phyloP scores from a whole-genome alignment of 2,113 vertebrate genomes.

The Hippopotamus amphibius region DNA sequence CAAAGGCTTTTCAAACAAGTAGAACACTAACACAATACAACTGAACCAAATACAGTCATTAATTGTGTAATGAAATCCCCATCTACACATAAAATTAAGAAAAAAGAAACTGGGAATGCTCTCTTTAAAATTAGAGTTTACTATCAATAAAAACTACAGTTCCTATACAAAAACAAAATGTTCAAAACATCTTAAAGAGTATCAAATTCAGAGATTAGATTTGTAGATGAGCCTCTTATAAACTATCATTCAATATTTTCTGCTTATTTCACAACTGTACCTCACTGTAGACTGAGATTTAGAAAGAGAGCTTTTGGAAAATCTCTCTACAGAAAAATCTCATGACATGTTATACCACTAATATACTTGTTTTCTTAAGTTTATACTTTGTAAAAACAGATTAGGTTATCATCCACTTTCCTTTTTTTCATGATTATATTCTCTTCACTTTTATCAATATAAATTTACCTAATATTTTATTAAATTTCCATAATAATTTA shows the following conservation, averaged over 20 bases:
- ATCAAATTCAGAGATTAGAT: slow-evolving; percentile 21
- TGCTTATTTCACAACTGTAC: slow-evolving; percentile 19
- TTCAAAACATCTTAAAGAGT: slow-evolving; percentile 51
- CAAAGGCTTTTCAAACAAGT: slow-evolving; percentile 56
- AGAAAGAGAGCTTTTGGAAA: background rate
- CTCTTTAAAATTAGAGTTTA: slow-evolving; percentile 25
- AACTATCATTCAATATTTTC: background rate
- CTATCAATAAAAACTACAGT: background rate
- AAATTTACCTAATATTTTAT: slow-evolving; percentile 22
- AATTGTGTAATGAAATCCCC: background rate
- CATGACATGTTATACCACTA: background rate
- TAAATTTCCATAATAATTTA: background rate
- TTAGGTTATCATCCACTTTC: background rate
- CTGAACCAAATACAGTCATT: background rate
- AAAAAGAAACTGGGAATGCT: slow-evolving; percentile 8
- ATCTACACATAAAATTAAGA: slow-evolving; percentile 35
- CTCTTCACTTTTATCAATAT: background rate
- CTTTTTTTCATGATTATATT: slow-evolving; percentile 34
- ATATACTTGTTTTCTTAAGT: background rate
- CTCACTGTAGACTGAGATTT: background rate
- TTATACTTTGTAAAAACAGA: slow-evolving; percentile 30
- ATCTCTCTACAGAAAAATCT: slow-evolving; percentile 37
- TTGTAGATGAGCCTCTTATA: background rate
- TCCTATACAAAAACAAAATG: slow-evolving; percentile 23
- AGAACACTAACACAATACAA: slow-evolving; percentile 4